A percentile compares a stretch with the other conserved stretches of the same genome.
phyloP scores from a whole-genome alignment of 2,797 vertebrate genomes.

The Chaenodraco wilsoni region DNA sequence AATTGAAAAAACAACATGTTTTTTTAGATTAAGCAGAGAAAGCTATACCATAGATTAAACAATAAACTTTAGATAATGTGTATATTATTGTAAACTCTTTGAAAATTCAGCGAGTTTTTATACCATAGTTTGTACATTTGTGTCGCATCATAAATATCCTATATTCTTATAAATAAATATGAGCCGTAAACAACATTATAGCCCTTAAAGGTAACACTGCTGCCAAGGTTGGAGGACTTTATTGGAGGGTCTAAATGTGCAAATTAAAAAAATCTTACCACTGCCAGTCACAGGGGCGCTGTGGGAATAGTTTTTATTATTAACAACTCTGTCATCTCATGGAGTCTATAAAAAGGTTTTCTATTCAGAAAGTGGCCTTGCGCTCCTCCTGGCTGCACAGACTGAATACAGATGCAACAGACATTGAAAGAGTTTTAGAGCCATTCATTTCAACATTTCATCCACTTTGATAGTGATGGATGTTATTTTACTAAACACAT shows the following conservation, averaged over 20 bases:
- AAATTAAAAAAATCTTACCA: conserved; percentile 42
- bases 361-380: conserved; percentile 46
- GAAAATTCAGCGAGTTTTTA: neutral
- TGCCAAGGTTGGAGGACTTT: conserved; percentile 25
- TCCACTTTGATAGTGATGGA: neutral
- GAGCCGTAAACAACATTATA: conserved; percentile 19
- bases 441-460: neutral
- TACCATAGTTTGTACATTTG: neutral
- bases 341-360: conserved; percentile 47
- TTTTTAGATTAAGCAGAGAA: neutral
- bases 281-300: conserved; percentile 21
- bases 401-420: conserved; percentile 35
- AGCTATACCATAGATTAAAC: neutral
- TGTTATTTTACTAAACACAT: neutral
- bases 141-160: neutral
- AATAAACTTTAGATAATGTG: neutral
- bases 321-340: conserved; percentile 43
- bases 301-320: conserved; percentile 43
- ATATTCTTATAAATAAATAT: conserved; percentile 26
- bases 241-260: conserved; percentile 32
- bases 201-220: conserved; percentile 8
- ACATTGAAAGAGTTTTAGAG: neutral
- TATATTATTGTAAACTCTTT: too few relatives aligned
- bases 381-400: conserved; percentile 2
- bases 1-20: too few relatives aligned